Evolutionary conservation across 1,140 invertebrate genomes (phyloP).

Genomic region (Globodera ellingtonae): DNA sequence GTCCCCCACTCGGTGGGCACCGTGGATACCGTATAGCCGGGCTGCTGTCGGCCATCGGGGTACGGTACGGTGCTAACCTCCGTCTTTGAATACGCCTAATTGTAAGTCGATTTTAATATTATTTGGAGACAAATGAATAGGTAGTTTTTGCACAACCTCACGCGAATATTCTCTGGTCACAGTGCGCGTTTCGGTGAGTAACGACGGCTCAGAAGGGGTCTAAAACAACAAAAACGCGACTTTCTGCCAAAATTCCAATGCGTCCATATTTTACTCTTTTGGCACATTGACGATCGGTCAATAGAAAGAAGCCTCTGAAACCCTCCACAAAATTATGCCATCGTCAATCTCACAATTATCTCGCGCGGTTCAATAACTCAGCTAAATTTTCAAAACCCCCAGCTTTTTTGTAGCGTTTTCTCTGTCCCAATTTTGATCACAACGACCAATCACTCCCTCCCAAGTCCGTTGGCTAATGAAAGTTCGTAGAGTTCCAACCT

Average conservation of each 20-base stretch:
- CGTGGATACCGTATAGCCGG: conserved; percentile 64
- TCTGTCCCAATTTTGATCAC: too few species aligned
- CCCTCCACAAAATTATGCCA: too few species aligned
- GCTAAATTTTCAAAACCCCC: too few species aligned
- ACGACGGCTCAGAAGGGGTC: conserved; percentile 6
- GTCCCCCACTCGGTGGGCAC: conserved; percentile 59
- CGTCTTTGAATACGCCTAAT: conserved; percentile 49
- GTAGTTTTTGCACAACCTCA: conserved; percentile 6
- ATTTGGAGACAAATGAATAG: conserved; percentile 16
- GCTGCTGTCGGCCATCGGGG: conserved; percentile 23
- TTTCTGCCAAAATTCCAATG: not conserved
- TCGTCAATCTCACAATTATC: too few species aligned
- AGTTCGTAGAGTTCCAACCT: too few species aligned
- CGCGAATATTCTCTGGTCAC: conserved; percentile 42
- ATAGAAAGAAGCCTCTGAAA: too few species aligned
- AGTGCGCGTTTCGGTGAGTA: conserved; percentile 26
- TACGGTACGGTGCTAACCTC: conserved; percentile 37
- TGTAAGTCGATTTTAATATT: not conserved
- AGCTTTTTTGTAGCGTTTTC: too few species aligned
- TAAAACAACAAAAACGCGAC: not conserved
- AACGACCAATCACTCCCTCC: too few species aligned
- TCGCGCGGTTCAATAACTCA: too few species aligned
- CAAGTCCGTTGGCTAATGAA: too few species aligned
- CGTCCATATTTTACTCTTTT: not conserved
- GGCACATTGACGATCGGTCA: not conserved